Evolutionary conservation across 2,888 invertebrate genomes (phyloP), one percentile per base, ranked within the genome.

Genomic region (Ornithoptera priamus): DNA sequence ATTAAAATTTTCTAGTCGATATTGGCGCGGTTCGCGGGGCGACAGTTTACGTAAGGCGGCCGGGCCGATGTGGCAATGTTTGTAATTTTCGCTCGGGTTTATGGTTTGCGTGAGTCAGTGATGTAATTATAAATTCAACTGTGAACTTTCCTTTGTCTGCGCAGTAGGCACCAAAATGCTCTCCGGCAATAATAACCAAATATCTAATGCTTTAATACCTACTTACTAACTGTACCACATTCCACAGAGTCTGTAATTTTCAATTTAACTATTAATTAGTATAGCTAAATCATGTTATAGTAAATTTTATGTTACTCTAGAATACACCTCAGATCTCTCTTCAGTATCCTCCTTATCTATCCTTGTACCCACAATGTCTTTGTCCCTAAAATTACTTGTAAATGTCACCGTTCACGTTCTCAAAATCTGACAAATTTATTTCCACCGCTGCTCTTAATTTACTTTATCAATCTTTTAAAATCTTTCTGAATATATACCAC

Each of bases 81-180:
- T 70, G 58, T 66, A 67, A 67, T 70, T 62, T 67, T 69, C 65
- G 70, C 59, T 24, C 39, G 53, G 62, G 66, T 59, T 70, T 66
- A 70, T 67, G 69, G 61, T 68, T 64, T 65, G 64, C 53, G 64
- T 69, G 61, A 65, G 69, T 69, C 69, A 69, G 64, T 61, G 24
- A 42, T 53, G 64, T 24, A 65, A 69, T 69, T 69, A 56, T 39
- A 69, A 64, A 65, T 69, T 68, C 59, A 68, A 64, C 68, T 24
- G 68, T 50, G 46, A 64, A 63, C 63, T 63, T 53, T 68, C 63
- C 59, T 60, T 68, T 64, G 68, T 68, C 59, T 50, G 60, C 46
- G 18, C 63, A 2, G 58, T 59, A 50, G 30, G 24, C 42, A 22
- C 58, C 30, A 30, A 30, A 59, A 58, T 63, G 46, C 61, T 62